Conservation (phyloP, 2,113 vertebrate genomes). For the Rattus rattus region DNA sequence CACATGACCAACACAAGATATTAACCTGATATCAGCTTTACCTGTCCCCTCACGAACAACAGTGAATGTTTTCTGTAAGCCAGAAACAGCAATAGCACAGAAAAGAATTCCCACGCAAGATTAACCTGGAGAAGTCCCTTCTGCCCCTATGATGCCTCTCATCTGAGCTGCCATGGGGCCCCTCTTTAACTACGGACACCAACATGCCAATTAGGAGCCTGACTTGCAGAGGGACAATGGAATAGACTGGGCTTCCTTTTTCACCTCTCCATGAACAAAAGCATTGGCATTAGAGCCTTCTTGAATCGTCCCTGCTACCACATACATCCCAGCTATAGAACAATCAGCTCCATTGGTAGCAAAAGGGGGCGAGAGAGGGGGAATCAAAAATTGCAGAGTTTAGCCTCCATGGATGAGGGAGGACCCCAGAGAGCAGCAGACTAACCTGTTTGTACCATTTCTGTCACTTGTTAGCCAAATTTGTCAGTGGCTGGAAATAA, state of each 20-base stretch:
- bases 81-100: neutral
- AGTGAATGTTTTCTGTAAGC: slow-evolving; percentile 38
- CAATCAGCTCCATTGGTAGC: slow-evolving; percentile 27
- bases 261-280: slow-evolving; percentile 51
- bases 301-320: neutral
- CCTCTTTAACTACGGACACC: slow-evolving; percentile 50
- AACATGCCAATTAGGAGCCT: slow-evolving; percentile 68
- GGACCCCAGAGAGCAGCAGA: neutral
- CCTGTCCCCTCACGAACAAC: slow-evolving; percentile 44
- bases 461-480: slow-evolving; percentile 60
- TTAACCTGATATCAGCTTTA: slow-evolving; percentile 51
- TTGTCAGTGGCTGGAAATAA: slow-evolving; percentile 19
- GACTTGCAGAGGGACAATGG: slow-evolving; percentile 30
- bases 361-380: slow-evolving; percentile 8
- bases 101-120: slow-evolving; percentile 52
- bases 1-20: neutral
- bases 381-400: slow-evolving; percentile 33
- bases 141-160: slow-evolving; percentile 12
- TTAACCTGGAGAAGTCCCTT: slow-evolving; percentile 55
- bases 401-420: neutral
- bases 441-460: neutral
- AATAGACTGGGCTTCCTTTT: slow-evolving; percentile 35
- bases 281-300: neutral
- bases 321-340: neutral
- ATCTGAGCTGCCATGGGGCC: slow-evolving; percentile 54